Percentiles rank a stretch among this genome's conserved stretches.
Evolutionary conservation across 2,113 vertebrate species (phyloP).

Genomic region (Seriola quinqueradiata): DNA sequence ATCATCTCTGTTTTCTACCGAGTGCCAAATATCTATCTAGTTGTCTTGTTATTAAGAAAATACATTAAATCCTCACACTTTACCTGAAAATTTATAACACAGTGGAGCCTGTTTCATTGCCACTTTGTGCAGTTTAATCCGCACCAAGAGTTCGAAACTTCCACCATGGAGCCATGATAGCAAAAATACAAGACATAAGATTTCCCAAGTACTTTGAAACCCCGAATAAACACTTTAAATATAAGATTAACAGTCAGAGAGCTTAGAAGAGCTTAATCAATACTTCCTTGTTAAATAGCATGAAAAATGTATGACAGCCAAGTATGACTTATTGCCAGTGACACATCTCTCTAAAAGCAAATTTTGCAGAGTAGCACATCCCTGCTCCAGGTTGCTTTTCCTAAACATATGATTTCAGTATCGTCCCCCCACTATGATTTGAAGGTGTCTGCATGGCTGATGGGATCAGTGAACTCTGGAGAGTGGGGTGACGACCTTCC

Average conservation of each 20-base stretch:
- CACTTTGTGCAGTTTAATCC: not conserved
- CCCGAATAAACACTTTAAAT: not conserved
- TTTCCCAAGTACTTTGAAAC: not conserved
- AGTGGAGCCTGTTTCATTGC: slow-evolving; percentile 5
- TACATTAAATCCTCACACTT: slow-evolving; percentile 28
- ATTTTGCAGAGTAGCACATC: slow-evolving; percentile 8
- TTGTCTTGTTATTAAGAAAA: slow-evolving; percentile 30
- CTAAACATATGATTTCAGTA: slow-evolving; percentile 68
- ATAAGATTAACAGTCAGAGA: not conserved
- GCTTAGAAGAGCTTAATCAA: not conserved
- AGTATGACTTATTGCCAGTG: not conserved
- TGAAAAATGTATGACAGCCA: not conserved
- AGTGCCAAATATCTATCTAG: slow-evolving; percentile 35
- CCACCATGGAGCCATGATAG: not conserved
- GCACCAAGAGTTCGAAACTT: not conserved
- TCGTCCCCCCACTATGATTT: slow-evolving; percentile 57
- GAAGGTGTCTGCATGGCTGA: slow-evolving; percentile 81
- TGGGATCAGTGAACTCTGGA: slow-evolving; percentile 82
- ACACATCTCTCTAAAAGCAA: slow-evolving; percentile 30
- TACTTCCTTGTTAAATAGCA: not conserved
- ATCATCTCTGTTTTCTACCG: slow-evolving; percentile 48
- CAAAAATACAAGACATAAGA: not conserved
- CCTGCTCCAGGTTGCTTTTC: slow-evolving; percentile 2
- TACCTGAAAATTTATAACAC: slow-evolving; percentile 10
- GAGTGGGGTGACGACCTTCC: slow-evolving; percentile 85